Base-by-base conservation (phyloP, 2,888 invertebrate genomes). In the Nipponacmea schrenckii region DNA sequence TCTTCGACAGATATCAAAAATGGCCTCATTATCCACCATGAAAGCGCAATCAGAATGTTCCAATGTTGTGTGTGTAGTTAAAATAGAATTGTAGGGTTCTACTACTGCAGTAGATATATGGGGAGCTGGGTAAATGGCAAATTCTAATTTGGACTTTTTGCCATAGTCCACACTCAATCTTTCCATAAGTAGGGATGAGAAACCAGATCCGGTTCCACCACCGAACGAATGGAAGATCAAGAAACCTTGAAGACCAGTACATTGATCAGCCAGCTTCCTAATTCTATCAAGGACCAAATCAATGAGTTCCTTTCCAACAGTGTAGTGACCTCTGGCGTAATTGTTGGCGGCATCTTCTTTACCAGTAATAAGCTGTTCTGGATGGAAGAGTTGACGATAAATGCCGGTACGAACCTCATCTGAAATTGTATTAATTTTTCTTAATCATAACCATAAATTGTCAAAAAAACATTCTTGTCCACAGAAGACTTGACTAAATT, bases 321-420 rank as follows among this genome's bases (percentile, higher is more conserved):
- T 56, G 10, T 56, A 56, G 24, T 56, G 56, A 56, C 56, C 56
- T 24, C 56, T 56, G 24, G 56, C 56, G 56, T 56, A 56, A 20
- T 56, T 56, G 24, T 56, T 56, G 56, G 56, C 56, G 4, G 56
- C 56, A 56, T 56, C 56, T 56, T 56, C 56, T 56, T 56, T 56
- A 56, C 56, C 56, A 56, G 56, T 56, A 24, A 56, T 56, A 24
- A 56, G 56, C 20, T 56, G 56, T 56, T 56, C 56, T 14, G 56
- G 56, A 15, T 56, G 56, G 56, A 56, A 56, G 56, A 56, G 56
- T 24, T 56, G 56, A 24, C 56, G 56, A 24, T 56, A 56, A 24
- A 24, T 20, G 24, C 56, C 15, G 24, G 56, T 56, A 10, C 56
- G 20, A 12, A 56, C 24, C 24, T 56, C 56, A 56, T 56, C 56